Conservation (phyloP, 2,888 invertebrate species). For the Trichogramma evanescens region DNA sequence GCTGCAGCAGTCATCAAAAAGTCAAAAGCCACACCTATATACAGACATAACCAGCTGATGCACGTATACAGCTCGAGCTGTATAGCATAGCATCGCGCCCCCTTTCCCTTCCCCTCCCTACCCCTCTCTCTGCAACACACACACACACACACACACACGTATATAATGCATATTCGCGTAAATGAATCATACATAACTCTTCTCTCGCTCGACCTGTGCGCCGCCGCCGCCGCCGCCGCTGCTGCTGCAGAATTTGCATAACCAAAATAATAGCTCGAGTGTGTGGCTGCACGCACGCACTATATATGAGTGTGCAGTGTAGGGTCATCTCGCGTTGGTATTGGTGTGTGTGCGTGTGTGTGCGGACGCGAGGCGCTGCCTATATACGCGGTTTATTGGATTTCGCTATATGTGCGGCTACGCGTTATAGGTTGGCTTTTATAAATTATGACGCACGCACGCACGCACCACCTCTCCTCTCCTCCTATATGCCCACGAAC, state of each 20-base stretch:
- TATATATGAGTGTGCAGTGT: neutral
- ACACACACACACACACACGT: neutral
- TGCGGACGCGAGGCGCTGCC: neutral
- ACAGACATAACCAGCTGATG: too few relatives aligned
- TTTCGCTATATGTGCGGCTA: slow-evolving; percentile 13
- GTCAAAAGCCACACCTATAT: too few relatives aligned
- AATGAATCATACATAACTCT: slow-evolving; percentile 11
- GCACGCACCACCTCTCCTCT: too few relatives aligned
- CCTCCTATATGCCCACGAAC: too few relatives aligned
- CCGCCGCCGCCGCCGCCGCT: neutral
- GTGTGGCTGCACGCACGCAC: neutral
- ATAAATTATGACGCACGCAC: slow-evolving; percentile 15
- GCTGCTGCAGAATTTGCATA: slow-evolving; percentile 19
- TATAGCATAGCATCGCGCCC: neutral
- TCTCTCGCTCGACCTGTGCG: neutral
- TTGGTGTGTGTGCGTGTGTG: neutral
- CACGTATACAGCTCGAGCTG: slow-evolving; percentile 4
- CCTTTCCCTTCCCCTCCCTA: neutral
- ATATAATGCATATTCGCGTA: neutral
- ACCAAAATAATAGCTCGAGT: slow-evolving; percentile 23
- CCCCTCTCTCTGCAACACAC: neutral
- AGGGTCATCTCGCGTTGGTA: neutral
- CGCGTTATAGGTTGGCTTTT: slow-evolving; percentile 20
- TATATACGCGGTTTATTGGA: slow-evolving; percentile 16
- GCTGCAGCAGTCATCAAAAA: too few relatives aligned